Percentiles rank a stretch among this genome's conserved stretches.
Evolutionary conservation across 2,888 invertebrate genomes (phyloP).

Genomic region (Trachelus iudaicus): DNA sequence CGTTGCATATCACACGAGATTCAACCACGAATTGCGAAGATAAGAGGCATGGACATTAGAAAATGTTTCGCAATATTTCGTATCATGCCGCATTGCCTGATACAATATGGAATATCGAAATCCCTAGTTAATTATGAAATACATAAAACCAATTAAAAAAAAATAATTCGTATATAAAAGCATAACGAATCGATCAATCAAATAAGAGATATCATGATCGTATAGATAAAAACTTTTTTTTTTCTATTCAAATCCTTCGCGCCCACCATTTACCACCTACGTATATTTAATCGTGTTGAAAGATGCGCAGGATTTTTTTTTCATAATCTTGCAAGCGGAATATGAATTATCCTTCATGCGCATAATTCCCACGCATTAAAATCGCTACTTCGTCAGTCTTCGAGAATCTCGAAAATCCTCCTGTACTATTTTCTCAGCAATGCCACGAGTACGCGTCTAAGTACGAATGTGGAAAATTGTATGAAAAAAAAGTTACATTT

Average conservation of each 20-base stretch:
- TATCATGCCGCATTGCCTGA: neutral
- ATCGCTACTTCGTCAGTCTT: neutral
- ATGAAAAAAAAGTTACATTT: neutral
- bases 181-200: neutral
- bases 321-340: constrained; percentile 6
- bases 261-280: neutral
- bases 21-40: neutral
- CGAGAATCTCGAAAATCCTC: neutral
- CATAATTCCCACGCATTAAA: neutral
- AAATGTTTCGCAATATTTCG: neutral
- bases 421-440: neutral
- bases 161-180: neutral
- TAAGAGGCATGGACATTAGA: neutral
- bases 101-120: neutral
- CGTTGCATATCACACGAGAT: no score
- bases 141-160: neutral
- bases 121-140: neutral
- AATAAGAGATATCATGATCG: neutral
- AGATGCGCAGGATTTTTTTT: neutral
- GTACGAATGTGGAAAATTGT: neutral
- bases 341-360: constrained; percentile 11
- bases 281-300: neutral
- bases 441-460: neutral
- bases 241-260: neutral
- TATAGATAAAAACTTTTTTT: neutral